Conservation (phyloP, 2,888 invertebrate species). For the Limnephilus marmoratus region DNA sequence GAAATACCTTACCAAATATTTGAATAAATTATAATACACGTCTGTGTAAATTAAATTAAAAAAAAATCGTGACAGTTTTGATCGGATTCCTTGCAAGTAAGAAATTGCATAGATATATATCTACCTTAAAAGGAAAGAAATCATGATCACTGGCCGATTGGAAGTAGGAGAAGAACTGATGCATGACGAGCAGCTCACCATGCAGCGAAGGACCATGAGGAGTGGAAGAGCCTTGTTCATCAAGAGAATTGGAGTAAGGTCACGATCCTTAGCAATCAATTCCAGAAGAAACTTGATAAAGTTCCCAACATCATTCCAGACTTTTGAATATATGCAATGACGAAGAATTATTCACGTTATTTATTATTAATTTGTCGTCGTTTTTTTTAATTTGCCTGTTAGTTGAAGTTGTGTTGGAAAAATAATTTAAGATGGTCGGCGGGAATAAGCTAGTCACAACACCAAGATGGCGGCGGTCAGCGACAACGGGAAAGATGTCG, state of each 20-base stretch:
- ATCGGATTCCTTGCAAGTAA: no score
- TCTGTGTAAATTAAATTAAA: neutral
- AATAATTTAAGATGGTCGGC: neutral
- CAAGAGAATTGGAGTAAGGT: no score
- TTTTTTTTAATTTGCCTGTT: neutral
- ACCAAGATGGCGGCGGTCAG: slow-evolving; percentile 29
- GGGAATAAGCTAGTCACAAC: slow-evolving; percentile 17
- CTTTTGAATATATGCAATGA: neutral
- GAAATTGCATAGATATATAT: no score
- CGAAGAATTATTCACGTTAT: neutral
- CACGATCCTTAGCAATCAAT: no score
- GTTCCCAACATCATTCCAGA: neutral
- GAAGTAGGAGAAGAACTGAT: no score
- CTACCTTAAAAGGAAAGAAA: no score
- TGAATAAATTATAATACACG: neutral
- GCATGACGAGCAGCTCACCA: no score
- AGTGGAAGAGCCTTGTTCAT: no score
- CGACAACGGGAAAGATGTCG: slow-evolving; percentile 33
- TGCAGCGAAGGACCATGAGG: no score
- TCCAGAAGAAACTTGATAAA: no score
- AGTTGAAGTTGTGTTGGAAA: neutral
- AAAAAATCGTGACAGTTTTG: no score
- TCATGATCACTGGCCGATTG: no score
- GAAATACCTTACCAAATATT: neutral
- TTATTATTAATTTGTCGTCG: neutral